phyloP scores from a whole-genome alignment of 1,140 invertebrate genomes.

The Trachymyrmex cornetzi region DNA sequence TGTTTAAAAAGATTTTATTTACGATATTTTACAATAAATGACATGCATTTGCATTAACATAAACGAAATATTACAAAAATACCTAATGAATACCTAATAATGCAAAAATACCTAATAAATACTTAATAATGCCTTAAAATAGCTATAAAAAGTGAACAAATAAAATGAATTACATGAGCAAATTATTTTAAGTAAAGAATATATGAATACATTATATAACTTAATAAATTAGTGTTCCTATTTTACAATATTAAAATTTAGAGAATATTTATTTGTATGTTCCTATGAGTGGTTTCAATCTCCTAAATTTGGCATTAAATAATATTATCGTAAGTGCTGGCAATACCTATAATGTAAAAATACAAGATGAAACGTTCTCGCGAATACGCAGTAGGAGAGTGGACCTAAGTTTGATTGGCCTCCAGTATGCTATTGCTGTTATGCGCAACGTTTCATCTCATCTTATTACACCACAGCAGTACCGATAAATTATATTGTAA shows the following conservation, averaged over 20 bases:
- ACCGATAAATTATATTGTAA: too few relatives aligned
- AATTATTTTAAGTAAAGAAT: conserved; percentile 12
- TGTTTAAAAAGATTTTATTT: conserved; percentile 43
- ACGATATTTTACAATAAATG: conserved; percentile 31
- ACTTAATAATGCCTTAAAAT: conserved; percentile 20
- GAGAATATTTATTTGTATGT: not conserved
- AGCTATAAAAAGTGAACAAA: not conserved
- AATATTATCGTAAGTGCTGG: not conserved
- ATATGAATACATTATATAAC: conserved; percentile 6
- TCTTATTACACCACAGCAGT: too few relatives aligned
- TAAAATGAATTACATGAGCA: conserved; percentile 18
- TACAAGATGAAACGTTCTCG: too few relatives aligned
- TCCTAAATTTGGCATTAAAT: conserved; percentile 21
- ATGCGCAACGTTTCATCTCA: too few relatives aligned
- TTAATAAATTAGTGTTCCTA: conserved; percentile 16
- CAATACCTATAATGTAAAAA: too few relatives aligned
- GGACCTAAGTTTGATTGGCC: too few relatives aligned
- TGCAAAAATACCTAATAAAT: conserved; percentile 45
- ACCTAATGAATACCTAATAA: conserved; percentile 25
- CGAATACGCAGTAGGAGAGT: too few relatives aligned
- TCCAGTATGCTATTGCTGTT: too few relatives aligned
- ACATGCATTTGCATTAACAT: conserved; percentile 29
- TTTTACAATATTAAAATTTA: not conserved
- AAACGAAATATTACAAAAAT: conserved; percentile 41
- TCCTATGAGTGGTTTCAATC: not conserved